Evolutionary conservation across 64 coral and sea anemone species (phyloP), one percentile per base, ranked within the genome.

Genomic region (Cladopsammia gracilis): DNA sequence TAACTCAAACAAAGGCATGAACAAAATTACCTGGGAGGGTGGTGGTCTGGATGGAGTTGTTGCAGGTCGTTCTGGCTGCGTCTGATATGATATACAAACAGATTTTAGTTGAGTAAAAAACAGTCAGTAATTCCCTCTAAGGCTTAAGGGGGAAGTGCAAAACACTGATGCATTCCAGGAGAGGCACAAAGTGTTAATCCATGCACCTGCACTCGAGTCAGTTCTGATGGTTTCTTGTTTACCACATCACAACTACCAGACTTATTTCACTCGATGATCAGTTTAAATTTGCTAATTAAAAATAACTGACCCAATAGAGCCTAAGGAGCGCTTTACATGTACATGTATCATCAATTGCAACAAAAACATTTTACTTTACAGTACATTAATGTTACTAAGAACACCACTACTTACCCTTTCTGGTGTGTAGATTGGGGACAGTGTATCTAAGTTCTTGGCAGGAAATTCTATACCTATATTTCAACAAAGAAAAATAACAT

Each of bases 391-490:
- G 34, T 1, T 34, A 34, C 34, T 34, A 42, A 54, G 52, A 75
- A n/a, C 0, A 75, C 15, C 1, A 3, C 65, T 6, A 58, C 97
- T 88, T 92, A 96, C 97, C 86, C 97, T 87, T 58, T 98, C 79
- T 76, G 97, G 97, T 57, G 88, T 98, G 62, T 93, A 98, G 45
- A 98, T 98, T 43, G 94, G 97, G 69, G 97, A 95, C 43, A 98
- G 59, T 18, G 87, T 93, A 51, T 98, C 97, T 48, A 98, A 46
- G 83, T 98, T 92, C 70, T 98, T 94, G 59, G 97, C 87, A 52
- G 97, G 97, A 73, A 98, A 98, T 70, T 98, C 94, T 88, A 96
- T 70, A 62, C 97, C 97, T 98, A 42, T 5, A 92, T 69, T 24
- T 48, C 19, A 65, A 75, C 43, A 48, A 73, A 75, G 25, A 68